Evolutionary conservation across 2,888 invertebrate species (phyloP).

Genomic region (Pogonocherus hispidulus): DNA sequence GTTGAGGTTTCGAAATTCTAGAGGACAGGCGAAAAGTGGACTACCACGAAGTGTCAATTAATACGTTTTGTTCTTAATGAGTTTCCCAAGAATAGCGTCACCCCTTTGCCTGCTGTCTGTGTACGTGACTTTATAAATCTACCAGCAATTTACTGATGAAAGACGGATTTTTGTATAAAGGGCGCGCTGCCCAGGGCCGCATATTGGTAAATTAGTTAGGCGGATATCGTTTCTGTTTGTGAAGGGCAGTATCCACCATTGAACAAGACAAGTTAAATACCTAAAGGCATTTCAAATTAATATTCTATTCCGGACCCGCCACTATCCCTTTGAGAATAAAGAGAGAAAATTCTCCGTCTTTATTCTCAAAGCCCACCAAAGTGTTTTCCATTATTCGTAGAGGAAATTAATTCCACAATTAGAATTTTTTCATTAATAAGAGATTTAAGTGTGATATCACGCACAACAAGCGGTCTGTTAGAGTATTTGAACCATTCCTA

Average conservation of each 20-base stretch:
- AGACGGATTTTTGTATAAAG: not conserved
- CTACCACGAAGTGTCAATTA: constrained; percentile 36
- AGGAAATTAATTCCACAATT: too few relatives aligned
- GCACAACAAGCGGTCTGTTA: too few relatives aligned
- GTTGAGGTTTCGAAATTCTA: too few relatives aligned
- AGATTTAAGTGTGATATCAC: too few relatives aligned
- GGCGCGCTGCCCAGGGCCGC: not conserved
- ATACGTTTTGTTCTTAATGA: constrained; percentile 29
- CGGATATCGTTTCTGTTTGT: not conserved
- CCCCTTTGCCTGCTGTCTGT: constrained; percentile 19
- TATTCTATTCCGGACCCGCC: not conserved
- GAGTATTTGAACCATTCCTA: too few relatives aligned
- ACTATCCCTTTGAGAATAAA: not conserved
- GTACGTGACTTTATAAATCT: constrained; percentile 16
- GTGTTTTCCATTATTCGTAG: too few relatives aligned
- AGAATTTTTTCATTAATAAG: too few relatives aligned
- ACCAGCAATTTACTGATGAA: constrained; percentile 8
- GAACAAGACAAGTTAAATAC: not conserved
- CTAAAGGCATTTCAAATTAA: not conserved
- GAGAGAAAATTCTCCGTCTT: not conserved
- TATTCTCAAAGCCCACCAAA: too few relatives aligned
- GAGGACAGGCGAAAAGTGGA: constrained; percentile 16
- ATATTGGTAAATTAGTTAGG: not conserved
- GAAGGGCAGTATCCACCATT: not conserved
- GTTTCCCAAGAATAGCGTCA: constrained; percentile 22